phyloP scores from a whole-genome alignment of 2,113 vertebrate species.

The Ammodytes dubius region DNA sequence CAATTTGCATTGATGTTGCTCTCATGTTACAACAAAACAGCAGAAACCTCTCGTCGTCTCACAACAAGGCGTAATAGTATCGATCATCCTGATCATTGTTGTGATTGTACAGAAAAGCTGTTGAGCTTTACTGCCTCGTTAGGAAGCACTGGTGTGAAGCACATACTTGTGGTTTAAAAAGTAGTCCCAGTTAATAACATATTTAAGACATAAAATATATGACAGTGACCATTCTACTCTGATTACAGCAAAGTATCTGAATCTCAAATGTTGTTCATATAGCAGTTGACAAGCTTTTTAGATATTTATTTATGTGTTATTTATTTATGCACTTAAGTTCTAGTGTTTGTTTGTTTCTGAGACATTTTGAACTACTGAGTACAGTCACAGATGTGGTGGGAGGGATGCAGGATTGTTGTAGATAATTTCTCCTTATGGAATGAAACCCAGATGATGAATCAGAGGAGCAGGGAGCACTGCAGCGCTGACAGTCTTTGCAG shows the following conservation, averaged over 20 bases:
- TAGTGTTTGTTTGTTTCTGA: not conserved
- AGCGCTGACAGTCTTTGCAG: slow-evolving; percentile 44
- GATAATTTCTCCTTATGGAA: slow-evolving; percentile 68
- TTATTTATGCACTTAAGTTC: slow-evolving; percentile 20
- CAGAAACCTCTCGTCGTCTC: slow-evolving; percentile 37
- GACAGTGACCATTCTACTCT: slow-evolving; percentile 4
- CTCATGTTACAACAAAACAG: slow-evolving; percentile 44
- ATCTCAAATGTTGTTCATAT: slow-evolving; percentile 9
- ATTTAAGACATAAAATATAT: slow-evolving; percentile 24
- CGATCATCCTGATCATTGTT: slow-evolving; percentile 49
- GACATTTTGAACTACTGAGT: slow-evolving; percentile 10
- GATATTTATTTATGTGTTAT: slow-evolving; percentile 30
- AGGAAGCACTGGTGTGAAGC: slow-evolving; percentile 39
- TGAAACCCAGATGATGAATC: slow-evolving; percentile 72
- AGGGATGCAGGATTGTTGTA: slow-evolving; percentile 48
- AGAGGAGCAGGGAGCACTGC: slow-evolving; percentile 53
- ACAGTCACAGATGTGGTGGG: slow-evolving; percentile 30
- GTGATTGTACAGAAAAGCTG: slow-evolving; percentile 31
- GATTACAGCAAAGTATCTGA: slow-evolving; percentile 15
- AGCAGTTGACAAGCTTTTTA: not conserved
- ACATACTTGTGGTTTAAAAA: slow-evolving; percentile 35
- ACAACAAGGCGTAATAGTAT: slow-evolving; percentile 30
- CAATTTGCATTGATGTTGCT: slow-evolving; percentile 22
- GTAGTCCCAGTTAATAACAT: slow-evolving; percentile 46
- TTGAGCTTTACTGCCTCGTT: slow-evolving; percentile 31